These are phyloP conservation scores for Tyto alba DNA, from an alignment of 2,113 vertebrate species.

Conservation along the genomic window DNA sequence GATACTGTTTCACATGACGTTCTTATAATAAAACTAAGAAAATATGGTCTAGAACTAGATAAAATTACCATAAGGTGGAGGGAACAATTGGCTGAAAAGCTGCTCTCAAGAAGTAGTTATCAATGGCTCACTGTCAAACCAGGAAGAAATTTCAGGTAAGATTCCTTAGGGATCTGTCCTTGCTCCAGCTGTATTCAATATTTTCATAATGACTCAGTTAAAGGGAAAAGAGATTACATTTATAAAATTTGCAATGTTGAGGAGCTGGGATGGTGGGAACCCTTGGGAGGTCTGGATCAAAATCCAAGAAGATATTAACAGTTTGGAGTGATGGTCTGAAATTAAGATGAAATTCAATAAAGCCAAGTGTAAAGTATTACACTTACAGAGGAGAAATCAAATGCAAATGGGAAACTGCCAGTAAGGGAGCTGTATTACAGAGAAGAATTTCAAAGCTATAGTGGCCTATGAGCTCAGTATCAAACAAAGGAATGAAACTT, in stretches of 20 bases:
- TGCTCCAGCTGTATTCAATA: constrained; percentile 52
- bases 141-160: neutral
- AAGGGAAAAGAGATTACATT: constrained; percentile 42
- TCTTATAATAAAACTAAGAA: constrained; percentile 31
- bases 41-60: constrained; percentile 26
- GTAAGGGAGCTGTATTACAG: neutral
- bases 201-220: constrained; percentile 64
- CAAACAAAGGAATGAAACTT: neutral
- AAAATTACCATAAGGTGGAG: constrained; percentile 25
- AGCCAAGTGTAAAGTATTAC: neutral
- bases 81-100: constrained; percentile 26
- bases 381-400: constrained; percentile 2
- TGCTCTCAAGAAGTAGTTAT: neutral
- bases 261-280: constrained; percentile 15
- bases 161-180: constrained; percentile 55
- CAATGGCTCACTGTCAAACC: constrained; percentile 30
- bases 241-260: constrained; percentile 46
- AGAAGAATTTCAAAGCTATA: neutral
- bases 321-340: constrained; percentile 52
- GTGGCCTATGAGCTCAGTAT: neutral
- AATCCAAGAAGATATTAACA: constrained; percentile 44
- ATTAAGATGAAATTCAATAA: constrained; percentile 62
- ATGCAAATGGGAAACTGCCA: constrained; percentile 5
- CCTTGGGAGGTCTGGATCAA: constrained; percentile 51
- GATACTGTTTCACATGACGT: neutral